Conservation (phyloP, 1,140 invertebrate species). For the Drosophila prosaltans region DNA sequence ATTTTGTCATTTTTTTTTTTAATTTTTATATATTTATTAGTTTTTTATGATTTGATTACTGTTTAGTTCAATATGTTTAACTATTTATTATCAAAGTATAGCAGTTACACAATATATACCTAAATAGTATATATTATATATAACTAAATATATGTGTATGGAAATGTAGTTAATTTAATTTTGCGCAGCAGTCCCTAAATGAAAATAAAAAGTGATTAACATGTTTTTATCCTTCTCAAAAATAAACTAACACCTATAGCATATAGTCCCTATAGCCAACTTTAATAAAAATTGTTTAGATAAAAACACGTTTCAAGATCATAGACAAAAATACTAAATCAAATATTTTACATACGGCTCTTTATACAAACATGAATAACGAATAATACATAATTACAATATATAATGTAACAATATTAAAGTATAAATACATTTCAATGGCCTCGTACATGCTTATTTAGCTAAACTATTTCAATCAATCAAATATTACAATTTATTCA, state of each 20-base stretch:
- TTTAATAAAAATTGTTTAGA: slow-evolving; percentile 66
- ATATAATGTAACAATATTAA: slow-evolving; percentile 21
- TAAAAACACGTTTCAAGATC: slow-evolving; percentile 71
- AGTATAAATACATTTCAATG: slow-evolving; percentile 24
- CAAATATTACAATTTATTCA: slow-evolving; percentile 32
- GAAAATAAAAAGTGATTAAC: slow-evolving; percentile 64
- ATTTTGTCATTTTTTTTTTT: slow-evolving; percentile 34
- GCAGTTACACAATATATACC: slow-evolving; percentile 64
- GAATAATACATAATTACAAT: slow-evolving; percentile 47
- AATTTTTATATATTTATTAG: slow-evolving; percentile 69
- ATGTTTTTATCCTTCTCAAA: slow-evolving; percentile 60
- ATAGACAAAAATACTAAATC: slow-evolving; percentile 60
- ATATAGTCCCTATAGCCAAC: slow-evolving; percentile 77
- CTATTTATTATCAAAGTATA: slow-evolving; percentile 78
- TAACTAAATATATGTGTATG: slow-evolving; percentile 30
- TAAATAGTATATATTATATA: slow-evolving; percentile 32
- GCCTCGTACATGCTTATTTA: slow-evolving; percentile 28
- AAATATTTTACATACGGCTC: slow-evolving; percentile 34
- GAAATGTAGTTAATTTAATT: slow-evolving; percentile 76
- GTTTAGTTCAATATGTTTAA: slow-evolving; percentile 80
- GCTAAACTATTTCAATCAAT: slow-evolving; percentile 47
- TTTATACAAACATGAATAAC: slow-evolving; percentile 45
- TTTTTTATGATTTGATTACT: slow-evolving; percentile 76
- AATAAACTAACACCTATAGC: slow-evolving; percentile 65
- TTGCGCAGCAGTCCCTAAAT: slow-evolving; percentile 72